Evolutionary conservation across 2,113 vertebrate species (phyloP).

Genomic region (Crotalus tigris): DNA sequence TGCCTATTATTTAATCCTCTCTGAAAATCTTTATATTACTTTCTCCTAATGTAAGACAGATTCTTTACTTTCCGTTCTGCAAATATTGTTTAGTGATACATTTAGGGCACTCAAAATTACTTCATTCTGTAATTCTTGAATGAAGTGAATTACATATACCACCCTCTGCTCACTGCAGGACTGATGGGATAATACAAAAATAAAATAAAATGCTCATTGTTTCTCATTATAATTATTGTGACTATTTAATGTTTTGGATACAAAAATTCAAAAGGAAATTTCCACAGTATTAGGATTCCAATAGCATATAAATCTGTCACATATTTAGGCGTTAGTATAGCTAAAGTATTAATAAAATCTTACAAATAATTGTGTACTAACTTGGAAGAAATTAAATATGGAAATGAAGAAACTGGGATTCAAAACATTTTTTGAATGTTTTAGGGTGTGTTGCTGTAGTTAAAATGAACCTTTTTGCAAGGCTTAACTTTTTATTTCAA

Average conservation of each 20-base stretch:
- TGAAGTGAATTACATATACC: not conserved
- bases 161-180: not conserved
- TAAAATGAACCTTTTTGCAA: not conserved
- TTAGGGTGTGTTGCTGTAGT: not conserved
- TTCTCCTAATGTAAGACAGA: not conserved
- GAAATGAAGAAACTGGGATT: not conserved
- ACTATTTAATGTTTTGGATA: not conserved
- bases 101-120: not conserved
- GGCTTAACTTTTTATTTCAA: not conserved
- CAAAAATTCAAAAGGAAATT: not conserved
- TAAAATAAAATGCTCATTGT: not conserved
- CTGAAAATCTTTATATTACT: not conserved
- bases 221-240: not conserved
- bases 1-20: not conserved
- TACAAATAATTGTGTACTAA: not conserved
- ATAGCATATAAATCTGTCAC: not conserved
- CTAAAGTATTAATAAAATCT: not conserved
- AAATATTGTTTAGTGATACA: not conserved
- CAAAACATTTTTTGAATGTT: not conserved
- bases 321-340: not conserved
- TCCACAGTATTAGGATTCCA: not conserved
- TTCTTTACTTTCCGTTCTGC: not conserved
- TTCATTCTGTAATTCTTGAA: not conserved
- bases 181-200: not conserved
- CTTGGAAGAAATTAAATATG: not conserved